Conservation (phyloP, 2,888 invertebrate species). For the Megaustenia siamemsis region DNA sequence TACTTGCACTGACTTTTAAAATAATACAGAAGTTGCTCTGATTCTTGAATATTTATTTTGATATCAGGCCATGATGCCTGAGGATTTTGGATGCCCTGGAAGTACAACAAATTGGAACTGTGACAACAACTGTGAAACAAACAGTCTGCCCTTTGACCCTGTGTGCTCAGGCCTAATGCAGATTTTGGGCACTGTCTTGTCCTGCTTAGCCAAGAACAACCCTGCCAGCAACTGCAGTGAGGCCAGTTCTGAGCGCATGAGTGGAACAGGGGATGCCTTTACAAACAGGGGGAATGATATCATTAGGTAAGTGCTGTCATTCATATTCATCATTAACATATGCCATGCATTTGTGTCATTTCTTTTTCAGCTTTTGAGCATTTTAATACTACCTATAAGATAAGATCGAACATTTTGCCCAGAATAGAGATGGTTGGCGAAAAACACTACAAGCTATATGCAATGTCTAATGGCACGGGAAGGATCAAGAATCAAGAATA, state of each 20-base stretch:
- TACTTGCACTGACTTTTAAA: too few relatives aligned
- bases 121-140: conserved; percentile 8
- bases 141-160: conserved; percentile 75
- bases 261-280: conserved; percentile 73
- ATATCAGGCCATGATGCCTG: conserved; percentile 43
- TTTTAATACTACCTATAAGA: too few relatives aligned
- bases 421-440: too few relatives aligned
- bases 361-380: too few relatives aligned
- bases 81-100: conserved; percentile 43
- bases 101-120: conserved; percentile 21
- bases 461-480: too few relatives aligned
- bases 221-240: conserved; percentile 73
- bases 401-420: too few relatives aligned
- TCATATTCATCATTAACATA: too few relatives aligned
- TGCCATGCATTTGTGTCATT: too few relatives aligned
- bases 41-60: background rate
- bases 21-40: background rate
- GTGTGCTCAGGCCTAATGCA: conserved; percentile 76
- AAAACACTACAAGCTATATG: too few relatives aligned
- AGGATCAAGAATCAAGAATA: too few relatives aligned
- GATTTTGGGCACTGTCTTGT: conserved; percentile 71
- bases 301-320: conserved; percentile 73
- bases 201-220: conserved; percentile 76
- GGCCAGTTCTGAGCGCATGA: conserved; percentile 75
- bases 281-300: conserved; percentile 78